phyloP scores from a whole-genome alignment of 2,113 vertebrate species.

The Condylura cristata region DNA sequence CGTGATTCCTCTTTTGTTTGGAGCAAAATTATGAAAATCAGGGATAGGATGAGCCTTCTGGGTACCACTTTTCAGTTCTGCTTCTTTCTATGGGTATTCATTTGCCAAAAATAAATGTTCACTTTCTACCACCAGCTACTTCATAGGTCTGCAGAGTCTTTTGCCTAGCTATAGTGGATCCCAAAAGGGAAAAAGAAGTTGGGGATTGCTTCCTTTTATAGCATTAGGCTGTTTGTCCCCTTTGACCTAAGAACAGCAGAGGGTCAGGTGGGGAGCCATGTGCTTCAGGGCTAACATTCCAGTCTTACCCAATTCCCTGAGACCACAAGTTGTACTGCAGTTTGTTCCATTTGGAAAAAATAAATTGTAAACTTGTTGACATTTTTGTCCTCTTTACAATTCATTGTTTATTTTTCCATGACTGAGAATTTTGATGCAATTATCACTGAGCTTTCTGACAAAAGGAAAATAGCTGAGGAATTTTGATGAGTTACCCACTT shows the following conservation, averaged over 20 bases:
- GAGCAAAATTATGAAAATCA: background rate
- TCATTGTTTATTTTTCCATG: constrained; percentile 81
- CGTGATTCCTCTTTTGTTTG: background rate
- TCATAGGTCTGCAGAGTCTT: background rate
- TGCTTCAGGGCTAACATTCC: background rate
- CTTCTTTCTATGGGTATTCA: background rate
- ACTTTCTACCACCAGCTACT: background rate
- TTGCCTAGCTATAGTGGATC: background rate
- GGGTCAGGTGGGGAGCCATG: background rate
- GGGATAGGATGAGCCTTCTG: background rate
- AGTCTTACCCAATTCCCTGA: background rate
- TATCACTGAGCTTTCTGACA: constrained; percentile 81
- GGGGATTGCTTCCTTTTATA: background rate
- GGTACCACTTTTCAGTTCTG: background rate
- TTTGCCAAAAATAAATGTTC: background rate
- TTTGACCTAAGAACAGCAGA: background rate
- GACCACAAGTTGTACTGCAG: constrained; percentile 22
- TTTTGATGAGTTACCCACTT: constrained; percentile 82
- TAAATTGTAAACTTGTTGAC: constrained; percentile 80
- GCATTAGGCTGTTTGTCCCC: background rate
- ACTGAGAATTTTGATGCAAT: constrained; percentile 83
- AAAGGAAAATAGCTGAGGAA: constrained; percentile 79
- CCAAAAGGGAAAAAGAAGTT: background rate
- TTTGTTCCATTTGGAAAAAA: constrained; percentile 76
- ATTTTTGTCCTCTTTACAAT: constrained; percentile 82